Conservation (phyloP, 1,140 invertebrate species). For the Sweltsa coloradensis region DNA sequence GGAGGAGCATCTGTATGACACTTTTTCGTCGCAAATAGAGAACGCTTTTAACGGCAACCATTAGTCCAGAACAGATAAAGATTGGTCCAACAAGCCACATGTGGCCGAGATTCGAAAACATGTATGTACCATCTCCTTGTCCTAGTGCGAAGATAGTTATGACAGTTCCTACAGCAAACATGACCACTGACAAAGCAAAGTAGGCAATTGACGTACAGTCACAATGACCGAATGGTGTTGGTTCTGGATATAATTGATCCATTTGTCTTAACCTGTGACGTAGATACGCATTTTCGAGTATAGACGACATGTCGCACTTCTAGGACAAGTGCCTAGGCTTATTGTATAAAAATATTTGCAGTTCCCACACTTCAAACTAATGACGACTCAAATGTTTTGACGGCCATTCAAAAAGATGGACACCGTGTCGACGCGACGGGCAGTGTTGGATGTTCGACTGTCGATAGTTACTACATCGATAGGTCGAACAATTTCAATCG, state of each 20-base stretch:
- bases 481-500: too few relatives aligned
- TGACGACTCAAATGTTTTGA: too few relatives aligned
- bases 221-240: slow-evolving; percentile 43
- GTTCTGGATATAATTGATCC: slow-evolving; percentile 42
- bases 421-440: too few relatives aligned
- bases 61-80: slow-evolving; percentile 52
- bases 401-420: too few relatives aligned
- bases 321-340: too few relatives aligned
- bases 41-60: slow-evolving; percentile 54
- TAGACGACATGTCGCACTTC: slow-evolving; percentile 49
- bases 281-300: slow-evolving; percentile 44
- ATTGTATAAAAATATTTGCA: too few relatives aligned
- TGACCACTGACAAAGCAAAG: slow-evolving; percentile 44
- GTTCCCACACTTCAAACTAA: too few relatives aligned
- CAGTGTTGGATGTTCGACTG: too few relatives aligned
- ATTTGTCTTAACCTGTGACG: slow-evolving; percentile 41
- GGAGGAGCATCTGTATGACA: slow-evolving; percentile 48
- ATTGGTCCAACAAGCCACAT: slow-evolving; percentile 57
- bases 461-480: too few relatives aligned
- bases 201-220: slow-evolving; percentile 53
- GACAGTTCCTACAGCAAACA: slow-evolving; percentile 48
- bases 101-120: slow-evolving; percentile 27
- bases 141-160: slow-evolving; percentile 49
- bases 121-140: slow-evolving; percentile 7
- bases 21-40: slow-evolving; percentile 49